Base-by-base conservation (phyloP, 2,888 invertebrate species). In the Biston stratarius region DNA sequence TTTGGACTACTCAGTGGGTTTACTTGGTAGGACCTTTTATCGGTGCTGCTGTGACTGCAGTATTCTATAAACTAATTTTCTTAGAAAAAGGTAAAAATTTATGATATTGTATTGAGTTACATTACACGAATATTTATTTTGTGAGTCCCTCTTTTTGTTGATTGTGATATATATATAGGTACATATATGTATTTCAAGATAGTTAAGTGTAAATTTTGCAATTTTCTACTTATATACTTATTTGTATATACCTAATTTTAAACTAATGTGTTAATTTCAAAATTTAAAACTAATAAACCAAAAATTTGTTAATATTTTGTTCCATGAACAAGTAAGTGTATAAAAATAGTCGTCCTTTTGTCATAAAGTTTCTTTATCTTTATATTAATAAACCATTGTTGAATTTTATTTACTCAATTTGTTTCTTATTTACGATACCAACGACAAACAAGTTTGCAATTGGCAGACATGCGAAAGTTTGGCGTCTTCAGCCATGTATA, bases 1-100 rank as follows among this genome's bases (percentile, higher is more conserved):
- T 94, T 48, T 97, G 97, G 95, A 71, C 82, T 0, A 75, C 91
- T 38, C 97, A 97, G 71, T 97, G 97, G 97, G 89, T 96, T 0
- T 97, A 96, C 78, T 97, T 96, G 96, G 84, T 95, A 6, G 96
- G 95, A 24, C 97, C 97, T 0, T 60, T 87, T 0, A 34, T 89
- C 0, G 94, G 92, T 5, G 86, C 87, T 48, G 72, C 80, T 7
- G 5, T 89, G 8, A 82, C 91, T 5, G 79, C 86, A 0, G 1
- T 86, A 6, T 74, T 90, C 10, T 91, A 91, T 63, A 90, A 88
- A 71, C 75, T 76, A 6, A 49, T 81, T 38, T 89, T 87, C 80
- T 61, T 87, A 33, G 76, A 80, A 61, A 78, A 77, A 9, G 34
- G 57, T 53, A 53, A 56, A 42, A 44, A 44, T 38, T 14, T 48